phyloP scores from a whole-genome alignment of 1,140 invertebrate genomes.

The Bombus picipes region DNA sequence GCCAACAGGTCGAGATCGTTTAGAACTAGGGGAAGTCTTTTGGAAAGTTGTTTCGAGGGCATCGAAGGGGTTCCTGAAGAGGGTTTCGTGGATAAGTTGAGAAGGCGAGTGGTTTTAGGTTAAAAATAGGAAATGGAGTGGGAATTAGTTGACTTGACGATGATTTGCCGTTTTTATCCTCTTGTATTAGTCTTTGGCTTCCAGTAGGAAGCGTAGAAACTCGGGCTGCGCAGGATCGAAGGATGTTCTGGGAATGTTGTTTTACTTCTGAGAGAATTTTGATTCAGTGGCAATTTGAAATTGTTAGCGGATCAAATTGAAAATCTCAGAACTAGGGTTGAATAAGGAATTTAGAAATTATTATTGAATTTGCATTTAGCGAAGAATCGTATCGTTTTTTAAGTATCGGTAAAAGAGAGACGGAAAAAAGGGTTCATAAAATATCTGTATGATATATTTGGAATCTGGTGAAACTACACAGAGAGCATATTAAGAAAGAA shows the following conservation, averaged over 20 bases:
- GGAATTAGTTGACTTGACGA: not conserved
- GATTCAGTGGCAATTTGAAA: too few species aligned
- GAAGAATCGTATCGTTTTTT: too few species aligned
- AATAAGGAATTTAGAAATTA: too few species aligned
- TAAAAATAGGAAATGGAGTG: not conserved
- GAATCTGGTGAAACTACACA: not conserved
- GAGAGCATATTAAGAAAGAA: not conserved
- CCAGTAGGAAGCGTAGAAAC: too few species aligned
- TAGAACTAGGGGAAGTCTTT: not conserved
- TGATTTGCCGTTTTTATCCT: not conserved
- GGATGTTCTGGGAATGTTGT: too few species aligned
- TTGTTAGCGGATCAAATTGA: too few species aligned
- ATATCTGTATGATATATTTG: not conserved
- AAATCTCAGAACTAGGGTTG: too few species aligned
- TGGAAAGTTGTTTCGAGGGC: not conserved
- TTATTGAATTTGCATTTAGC: too few species aligned
- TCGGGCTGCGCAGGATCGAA: too few species aligned
- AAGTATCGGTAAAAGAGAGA: too few species aligned
- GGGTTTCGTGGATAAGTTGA: not conserved
- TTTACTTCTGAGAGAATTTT: too few species aligned
- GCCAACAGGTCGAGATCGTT: constrained; percentile 10
- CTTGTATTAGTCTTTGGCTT: not conserved
- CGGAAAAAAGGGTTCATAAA: rapidly evolving
- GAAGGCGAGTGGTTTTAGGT: not conserved
- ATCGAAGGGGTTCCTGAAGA: not conserved